Percentiles rank a stretch among this genome's conserved stretches.
phyloP scores from a whole-genome alignment of 2,888 invertebrate genomes.

The Eretmocerus hayati region DNA sequence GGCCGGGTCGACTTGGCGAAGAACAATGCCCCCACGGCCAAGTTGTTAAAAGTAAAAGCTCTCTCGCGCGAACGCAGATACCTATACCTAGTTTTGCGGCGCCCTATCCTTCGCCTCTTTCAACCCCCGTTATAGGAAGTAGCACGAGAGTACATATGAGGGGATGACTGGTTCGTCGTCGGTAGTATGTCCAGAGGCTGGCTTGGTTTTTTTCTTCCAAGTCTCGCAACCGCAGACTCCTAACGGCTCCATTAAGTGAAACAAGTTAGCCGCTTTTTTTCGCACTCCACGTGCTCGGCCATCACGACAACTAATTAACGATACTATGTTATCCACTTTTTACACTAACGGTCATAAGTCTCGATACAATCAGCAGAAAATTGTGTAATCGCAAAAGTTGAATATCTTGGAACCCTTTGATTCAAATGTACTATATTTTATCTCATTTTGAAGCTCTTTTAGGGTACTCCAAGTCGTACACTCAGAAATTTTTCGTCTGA shows the following conservation, averaged over 20 bases:
- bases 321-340: neutral
- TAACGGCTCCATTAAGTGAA: conserved; percentile 9
- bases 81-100: no score
- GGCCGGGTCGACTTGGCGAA: neutral
- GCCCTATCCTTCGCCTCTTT: neutral
- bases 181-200: no score
- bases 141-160: neutral
- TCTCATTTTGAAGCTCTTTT: no score
- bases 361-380: no score
- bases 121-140: neutral
- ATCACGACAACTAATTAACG: conserved; percentile 7
- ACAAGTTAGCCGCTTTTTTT: conserved; percentile 8
- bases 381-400: no score
- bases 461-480: no score
- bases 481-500: no score
- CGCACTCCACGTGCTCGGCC: neutral
- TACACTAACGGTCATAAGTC: no score
- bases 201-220: neutral
- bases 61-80: no score
- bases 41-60: conserved; percentile 15
- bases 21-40: conserved; percentile 6
- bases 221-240: neutral
- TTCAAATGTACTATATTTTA: no score
- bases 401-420: no score
- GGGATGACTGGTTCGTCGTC: no score